Percentiles rank a stretch among this genome's conserved stretches.
Conservation (phyloP, 1,140 invertebrate species). For the Drosophila malerkotliana region DNA sequence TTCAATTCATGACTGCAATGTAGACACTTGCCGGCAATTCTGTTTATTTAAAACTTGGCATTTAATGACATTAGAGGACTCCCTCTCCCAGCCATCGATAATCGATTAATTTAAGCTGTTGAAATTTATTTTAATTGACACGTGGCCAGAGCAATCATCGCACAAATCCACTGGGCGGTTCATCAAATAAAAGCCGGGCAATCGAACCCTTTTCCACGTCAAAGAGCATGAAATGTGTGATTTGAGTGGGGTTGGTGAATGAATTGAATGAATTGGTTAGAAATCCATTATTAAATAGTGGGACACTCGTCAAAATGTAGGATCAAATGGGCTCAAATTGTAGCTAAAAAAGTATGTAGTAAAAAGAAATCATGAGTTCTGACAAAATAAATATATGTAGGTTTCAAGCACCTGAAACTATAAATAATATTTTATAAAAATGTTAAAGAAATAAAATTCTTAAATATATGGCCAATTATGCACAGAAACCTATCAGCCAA, state of each 20-base stretch:
- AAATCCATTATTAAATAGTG: conserved; percentile 36
- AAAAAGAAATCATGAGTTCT: neutral
- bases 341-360: neutral
- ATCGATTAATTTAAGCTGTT: conserved; percentile 43
- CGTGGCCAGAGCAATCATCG: conserved; percentile 26
- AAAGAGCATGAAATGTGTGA: conserved; percentile 38
- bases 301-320: conserved; percentile 9
- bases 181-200: conserved; percentile 5
- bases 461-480: conserved; percentile 19
- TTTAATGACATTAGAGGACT: conserved; percentile 35
- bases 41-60: conserved; percentile 44
- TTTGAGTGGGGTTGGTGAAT: conserved; percentile 20
- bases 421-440: too few species aligned
- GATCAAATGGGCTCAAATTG: neutral
- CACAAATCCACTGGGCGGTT: conserved; percentile 16
- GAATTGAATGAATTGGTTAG: conserved; percentile 44
- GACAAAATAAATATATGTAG: too few species aligned
- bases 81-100: neutral
- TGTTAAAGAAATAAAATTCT: too few species aligned
- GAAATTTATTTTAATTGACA: conserved; percentile 47
- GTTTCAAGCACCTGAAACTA: too few species aligned
- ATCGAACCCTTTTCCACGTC: conserved; percentile 17
- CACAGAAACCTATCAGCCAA: conserved; percentile 8
- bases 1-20: conserved; percentile 2
- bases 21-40: conserved; percentile 19